Evolutionary conservation across 2,113 vertebrate species (phyloP), one percentile per base, ranked within the genome.

Genomic region (Choloepus hoffmanni): DNA sequence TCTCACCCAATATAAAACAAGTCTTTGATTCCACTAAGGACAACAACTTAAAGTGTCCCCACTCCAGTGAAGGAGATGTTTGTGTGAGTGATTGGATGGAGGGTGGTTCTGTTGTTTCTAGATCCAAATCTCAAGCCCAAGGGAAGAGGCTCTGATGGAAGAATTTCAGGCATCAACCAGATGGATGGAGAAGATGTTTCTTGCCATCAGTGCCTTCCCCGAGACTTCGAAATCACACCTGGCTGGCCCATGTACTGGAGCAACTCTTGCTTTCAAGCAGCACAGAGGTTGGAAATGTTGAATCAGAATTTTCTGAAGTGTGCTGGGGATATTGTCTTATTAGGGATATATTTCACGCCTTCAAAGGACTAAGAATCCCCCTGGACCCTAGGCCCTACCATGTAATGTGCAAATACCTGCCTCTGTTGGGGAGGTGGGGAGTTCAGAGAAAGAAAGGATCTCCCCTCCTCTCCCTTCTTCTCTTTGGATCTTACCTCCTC

Each of bases 191-290:
- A 94, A 26, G 16, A 62, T 55, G 13, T 36, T 85, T 92, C 72
- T 45, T 67, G 62, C 36, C 18, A 73, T 94, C 26, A 60, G 24
- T n/a, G 68, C 15, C 19, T 72, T 40, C n/a, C 33, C 4, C 21
- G 68, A 72, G 40, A 5, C 73, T 89, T 91, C 78, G 89, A 94
- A 90, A 77, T 95, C 48, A 93, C n/a, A 95, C 62, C 68, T 73
- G 62, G 60, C 18, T 92, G 33, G 9, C 48, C 70, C 19, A 68
- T 58, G 43, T 55, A 30, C n/a, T 55, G 28, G 11, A 70, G 26
- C 7, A 36, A 82, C 60, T 82, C 28, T 85, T 94, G 73, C 9
- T 93, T 82, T 95, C 36, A 19, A 96, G 40, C 36, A 91, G 16
- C 53, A 45, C 18, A 60, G 74, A 65, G 28, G 5, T 4, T 55